These are phyloP conservation scores for Solenopsis fugax DNA, from an alignment of 1,140 invertebrate species.

Conservation along the genomic window DNA sequence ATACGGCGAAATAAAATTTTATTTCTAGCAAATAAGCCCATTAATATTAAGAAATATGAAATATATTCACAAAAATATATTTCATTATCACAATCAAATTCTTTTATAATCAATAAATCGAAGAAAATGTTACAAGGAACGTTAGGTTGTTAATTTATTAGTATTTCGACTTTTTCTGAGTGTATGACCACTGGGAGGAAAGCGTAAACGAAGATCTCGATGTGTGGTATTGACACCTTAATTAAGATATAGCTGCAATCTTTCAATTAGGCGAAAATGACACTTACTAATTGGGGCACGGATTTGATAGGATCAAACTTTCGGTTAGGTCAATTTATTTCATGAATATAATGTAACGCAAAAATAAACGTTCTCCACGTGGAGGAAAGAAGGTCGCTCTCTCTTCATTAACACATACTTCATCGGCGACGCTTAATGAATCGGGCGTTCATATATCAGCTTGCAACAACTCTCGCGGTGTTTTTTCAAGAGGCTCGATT, in stretches of 20 bases:
- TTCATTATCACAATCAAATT: too few species aligned
- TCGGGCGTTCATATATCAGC: constrained; percentile 72
- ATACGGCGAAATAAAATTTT: too few species aligned
- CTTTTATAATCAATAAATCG: too few species aligned
- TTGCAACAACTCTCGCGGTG: constrained; percentile 60
- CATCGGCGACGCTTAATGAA: constrained; percentile 72
- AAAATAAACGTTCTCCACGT: constrained; percentile 58
- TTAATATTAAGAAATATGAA: too few species aligned
- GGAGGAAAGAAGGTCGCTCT: constrained; percentile 18
- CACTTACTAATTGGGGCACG: neutral
- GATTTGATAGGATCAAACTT: neutral
- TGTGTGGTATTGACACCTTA: neutral
- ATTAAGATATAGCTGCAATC: neutral
- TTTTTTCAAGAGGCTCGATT: constrained; percentile 70
- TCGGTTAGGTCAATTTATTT: neutral
- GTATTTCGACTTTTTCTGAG: too few species aligned
- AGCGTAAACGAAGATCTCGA: neutral
- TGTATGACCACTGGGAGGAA: neutral
- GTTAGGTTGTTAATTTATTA: too few species aligned
- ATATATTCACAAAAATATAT: too few species aligned
- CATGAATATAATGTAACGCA: neutral
- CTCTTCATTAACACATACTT: constrained; percentile 77
- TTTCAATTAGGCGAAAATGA: neutral
- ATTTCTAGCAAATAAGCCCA: too few species aligned
- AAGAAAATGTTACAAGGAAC: too few species aligned